Evolutionary conservation across 23 tunicate genomes (phyloP).

Genomic region (Trididemnum nubilum): DNA sequence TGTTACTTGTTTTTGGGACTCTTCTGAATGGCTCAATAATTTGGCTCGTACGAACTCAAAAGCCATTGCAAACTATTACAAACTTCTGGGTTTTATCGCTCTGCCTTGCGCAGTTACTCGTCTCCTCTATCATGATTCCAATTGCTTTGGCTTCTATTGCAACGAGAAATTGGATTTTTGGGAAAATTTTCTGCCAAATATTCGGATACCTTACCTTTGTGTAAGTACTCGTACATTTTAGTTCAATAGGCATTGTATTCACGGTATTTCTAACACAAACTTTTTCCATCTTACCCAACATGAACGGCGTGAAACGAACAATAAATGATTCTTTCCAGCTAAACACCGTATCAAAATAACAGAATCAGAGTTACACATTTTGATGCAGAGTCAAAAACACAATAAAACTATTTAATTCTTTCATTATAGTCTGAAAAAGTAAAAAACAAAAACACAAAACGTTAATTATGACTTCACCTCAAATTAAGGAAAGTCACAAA

Average conservation of each 20-base stretch:
- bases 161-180: constrained; percentile 57
- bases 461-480: too few species aligned
- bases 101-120: constrained; percentile 55
- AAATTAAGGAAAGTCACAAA: too few species aligned
- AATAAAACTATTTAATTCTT: too few species aligned
- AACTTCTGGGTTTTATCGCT: constrained; percentile 85
- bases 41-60: constrained; percentile 57
- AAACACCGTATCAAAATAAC: neutral
- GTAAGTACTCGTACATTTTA: constrained; percentile 43
- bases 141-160: constrained; percentile 14
- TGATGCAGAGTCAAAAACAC: neutral
- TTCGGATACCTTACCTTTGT: constrained; percentile 56
- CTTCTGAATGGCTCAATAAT: constrained; percentile 52
- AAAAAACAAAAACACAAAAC: too few species aligned
- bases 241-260: neutral
- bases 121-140: neutral
- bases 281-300: too few species aligned
- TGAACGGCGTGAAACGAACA: too few species aligned
- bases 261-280: too few species aligned
- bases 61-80: constrained; percentile 58
- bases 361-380: too few species aligned
- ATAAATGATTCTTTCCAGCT: too few species aligned
- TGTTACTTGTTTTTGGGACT: constrained; percentile 43
- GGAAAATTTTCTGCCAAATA: constrained; percentile 50
- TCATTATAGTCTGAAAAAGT: too few species aligned